These are phyloP conservation scores for Erebia ligea DNA, from an alignment of 2,888 invertebrate genomes.

Conservation along the genomic window DNA sequence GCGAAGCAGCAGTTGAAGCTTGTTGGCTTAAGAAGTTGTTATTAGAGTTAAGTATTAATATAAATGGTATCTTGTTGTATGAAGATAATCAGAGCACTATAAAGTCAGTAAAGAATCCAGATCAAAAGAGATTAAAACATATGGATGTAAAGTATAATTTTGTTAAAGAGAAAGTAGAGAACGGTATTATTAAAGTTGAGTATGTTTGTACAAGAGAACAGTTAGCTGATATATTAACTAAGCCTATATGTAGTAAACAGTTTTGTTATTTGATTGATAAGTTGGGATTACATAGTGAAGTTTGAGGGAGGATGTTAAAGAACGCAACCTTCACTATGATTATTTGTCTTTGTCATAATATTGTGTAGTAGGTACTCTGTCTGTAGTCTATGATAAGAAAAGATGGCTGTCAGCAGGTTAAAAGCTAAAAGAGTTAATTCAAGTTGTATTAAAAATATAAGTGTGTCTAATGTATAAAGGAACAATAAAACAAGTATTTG, in stretches of 20 bases:
- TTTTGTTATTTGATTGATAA: constrained; percentile 4
- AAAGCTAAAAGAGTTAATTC: too few relatives aligned
- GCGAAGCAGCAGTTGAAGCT: constrained; percentile 14
- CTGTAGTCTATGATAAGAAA: too few relatives aligned
- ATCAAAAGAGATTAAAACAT: constrained; percentile 24
- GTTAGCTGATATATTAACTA: too few relatives aligned
- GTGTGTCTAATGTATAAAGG: too few relatives aligned
- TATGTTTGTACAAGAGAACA: constrained; percentile 17
- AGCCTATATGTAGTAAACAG: too few relatives aligned
- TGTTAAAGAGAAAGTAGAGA: constrained; percentile 20
- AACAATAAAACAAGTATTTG: too few relatives aligned
- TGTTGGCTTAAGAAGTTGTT: constrained; percentile 12
- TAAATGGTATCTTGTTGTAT: not conserved
- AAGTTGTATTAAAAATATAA: too few relatives aligned
- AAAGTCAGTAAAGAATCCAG: constrained; percentile 13
- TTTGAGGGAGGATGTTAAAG: too few relatives aligned
- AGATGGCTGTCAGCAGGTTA: too few relatives aligned
- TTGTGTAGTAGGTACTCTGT: too few relatives aligned
- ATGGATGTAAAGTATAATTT: constrained; percentile 28
- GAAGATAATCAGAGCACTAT: constrained; percentile 13
- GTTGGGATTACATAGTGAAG: not conserved
- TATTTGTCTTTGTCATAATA: too few relatives aligned
- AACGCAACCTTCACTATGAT: too few relatives aligned
- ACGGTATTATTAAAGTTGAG: not conserved
- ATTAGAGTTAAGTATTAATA: not conserved